A percentile compares a stretch with the other conserved stretches of the same genome.
phyloP scores from a whole-genome alignment of 1,140 invertebrate species.

The Papilio dardanus region DNA sequence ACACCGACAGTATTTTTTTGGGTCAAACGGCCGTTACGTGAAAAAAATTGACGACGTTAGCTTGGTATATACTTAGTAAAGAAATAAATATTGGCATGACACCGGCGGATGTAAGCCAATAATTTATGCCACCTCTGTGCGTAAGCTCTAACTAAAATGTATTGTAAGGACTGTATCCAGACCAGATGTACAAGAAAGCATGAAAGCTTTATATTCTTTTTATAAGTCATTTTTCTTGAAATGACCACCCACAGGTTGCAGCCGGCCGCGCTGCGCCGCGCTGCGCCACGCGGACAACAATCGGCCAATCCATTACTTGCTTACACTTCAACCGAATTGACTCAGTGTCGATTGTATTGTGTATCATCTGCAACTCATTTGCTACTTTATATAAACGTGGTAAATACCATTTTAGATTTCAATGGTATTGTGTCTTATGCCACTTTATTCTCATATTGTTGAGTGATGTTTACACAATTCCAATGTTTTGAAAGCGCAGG shows the following conservation, averaged over 20 bases:
- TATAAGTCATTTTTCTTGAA: constrained; percentile 57
- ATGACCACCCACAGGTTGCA: constrained; percentile 70
- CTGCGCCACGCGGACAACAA: constrained; percentile 57
- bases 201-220: constrained; percentile 56
- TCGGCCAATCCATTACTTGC: constrained; percentile 71
- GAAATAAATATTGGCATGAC: background rate
- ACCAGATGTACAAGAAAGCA: constrained; percentile 14
- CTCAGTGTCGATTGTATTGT: constrained; percentile 22
- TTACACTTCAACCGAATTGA: constrained; percentile 47
- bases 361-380: background rate
- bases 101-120: background rate
- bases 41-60: no score
- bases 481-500: constrained; percentile 62
- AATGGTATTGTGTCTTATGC: background rate
- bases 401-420: constrained; percentile 20
- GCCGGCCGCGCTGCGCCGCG: no score
- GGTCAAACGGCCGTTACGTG: no score
- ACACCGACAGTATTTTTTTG: background rate
- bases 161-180: background rate
- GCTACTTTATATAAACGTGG: background rate
- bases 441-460: constrained; percentile 3
- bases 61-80: background rate
- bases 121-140: background rate
- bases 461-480: constrained; percentile 63
- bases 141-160: background rate